Conservation (phyloP, 1,140 invertebrate species). For the Theocolax elegans region DNA sequence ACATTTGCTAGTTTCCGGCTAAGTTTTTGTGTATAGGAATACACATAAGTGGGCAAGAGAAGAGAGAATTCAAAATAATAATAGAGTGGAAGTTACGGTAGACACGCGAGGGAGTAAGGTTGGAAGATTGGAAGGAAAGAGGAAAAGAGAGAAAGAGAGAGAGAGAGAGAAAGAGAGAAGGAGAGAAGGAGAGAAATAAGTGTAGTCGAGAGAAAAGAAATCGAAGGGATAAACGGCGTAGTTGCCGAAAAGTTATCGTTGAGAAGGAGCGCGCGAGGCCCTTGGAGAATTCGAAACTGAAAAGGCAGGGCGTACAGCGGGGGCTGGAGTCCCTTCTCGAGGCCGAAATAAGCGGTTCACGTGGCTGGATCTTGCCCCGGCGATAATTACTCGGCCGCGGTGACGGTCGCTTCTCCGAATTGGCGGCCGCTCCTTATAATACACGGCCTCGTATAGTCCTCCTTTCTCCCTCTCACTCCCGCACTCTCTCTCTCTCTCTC, state of each 20-base stretch:
- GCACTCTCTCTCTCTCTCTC: neutral
- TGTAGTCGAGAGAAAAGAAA: too few relatives aligned
- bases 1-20: too few relatives aligned
- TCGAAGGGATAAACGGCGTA: too few relatives aligned
- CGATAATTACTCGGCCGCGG: slow-evolving; percentile 36
- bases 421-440: slow-evolving; percentile 23
- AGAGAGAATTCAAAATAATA: too few relatives aligned
- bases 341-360: slow-evolving; percentile 46
- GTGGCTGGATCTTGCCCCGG: slow-evolving; percentile 7
- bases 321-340: too few relatives aligned
- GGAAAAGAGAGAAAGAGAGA: neutral
- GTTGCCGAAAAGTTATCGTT: too few relatives aligned
- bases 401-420: neutral
- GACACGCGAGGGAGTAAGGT: neutral
- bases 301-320: too few relatives aligned
- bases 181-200: too few relatives aligned
- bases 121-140: neutral
- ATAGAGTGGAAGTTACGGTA: too few relatives aligned
- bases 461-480: neutral
- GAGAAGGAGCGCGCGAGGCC: slow-evolving; percentile 13
- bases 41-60: too few relatives aligned
- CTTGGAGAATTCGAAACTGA: too few relatives aligned
- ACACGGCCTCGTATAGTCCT: slow-evolving; percentile 42
- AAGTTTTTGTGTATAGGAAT: too few relatives aligned
- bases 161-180: slow-evolving; percentile 29